Conservation (phyloP, 2,113 vertebrate genomes). For the Paraplagusia blochii region DNA sequence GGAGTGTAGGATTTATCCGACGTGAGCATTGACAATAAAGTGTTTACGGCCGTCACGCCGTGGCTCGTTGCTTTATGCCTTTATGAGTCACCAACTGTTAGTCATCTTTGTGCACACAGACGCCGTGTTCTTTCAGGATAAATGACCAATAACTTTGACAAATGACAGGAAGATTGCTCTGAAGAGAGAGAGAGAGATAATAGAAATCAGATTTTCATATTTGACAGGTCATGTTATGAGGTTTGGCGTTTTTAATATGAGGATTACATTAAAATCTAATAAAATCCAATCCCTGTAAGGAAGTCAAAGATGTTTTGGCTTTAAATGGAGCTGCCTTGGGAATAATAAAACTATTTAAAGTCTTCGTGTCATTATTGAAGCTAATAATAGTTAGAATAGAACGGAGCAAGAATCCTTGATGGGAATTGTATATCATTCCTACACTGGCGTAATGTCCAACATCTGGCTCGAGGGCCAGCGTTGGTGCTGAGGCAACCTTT, state of each 20-base stretch:
- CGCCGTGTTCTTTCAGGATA: conserved; percentile 45
- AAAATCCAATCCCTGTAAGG: conserved; percentile 41
- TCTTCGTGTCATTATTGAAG: conserved; percentile 18
- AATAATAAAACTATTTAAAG: conserved; percentile 46
- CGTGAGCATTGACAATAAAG: conserved; percentile 56
- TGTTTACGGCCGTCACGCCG: conserved; percentile 58
- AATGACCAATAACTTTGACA: conserved; percentile 72
- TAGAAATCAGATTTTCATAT: conserved; percentile 59
- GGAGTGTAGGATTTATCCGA: conserved; percentile 41
- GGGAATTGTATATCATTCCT: conserved; percentile 27
- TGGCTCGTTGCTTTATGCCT: conserved; percentile 45
- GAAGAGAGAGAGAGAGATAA: conserved; percentile 65
- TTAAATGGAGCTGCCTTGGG: conserved; percentile 33
- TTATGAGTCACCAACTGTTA: conserved; percentile 51
- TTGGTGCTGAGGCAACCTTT: too few species aligned
- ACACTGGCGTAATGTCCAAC: too few species aligned
- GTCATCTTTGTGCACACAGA: conserved; percentile 50
- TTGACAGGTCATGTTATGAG: conserved; percentile 53
- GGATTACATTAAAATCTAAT: conserved; percentile 58
- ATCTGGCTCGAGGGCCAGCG: too few species aligned
- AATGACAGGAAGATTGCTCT: conserved; percentile 63
- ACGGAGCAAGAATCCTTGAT: neutral
- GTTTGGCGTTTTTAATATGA: conserved; percentile 66
- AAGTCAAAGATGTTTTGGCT: conserved; percentile 43
- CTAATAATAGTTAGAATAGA: conserved; percentile 18